These are phyloP conservation scores for Megamerina dolium DNA, from an alignment of 2,888 invertebrate species.

Conservation along the genomic window DNA sequence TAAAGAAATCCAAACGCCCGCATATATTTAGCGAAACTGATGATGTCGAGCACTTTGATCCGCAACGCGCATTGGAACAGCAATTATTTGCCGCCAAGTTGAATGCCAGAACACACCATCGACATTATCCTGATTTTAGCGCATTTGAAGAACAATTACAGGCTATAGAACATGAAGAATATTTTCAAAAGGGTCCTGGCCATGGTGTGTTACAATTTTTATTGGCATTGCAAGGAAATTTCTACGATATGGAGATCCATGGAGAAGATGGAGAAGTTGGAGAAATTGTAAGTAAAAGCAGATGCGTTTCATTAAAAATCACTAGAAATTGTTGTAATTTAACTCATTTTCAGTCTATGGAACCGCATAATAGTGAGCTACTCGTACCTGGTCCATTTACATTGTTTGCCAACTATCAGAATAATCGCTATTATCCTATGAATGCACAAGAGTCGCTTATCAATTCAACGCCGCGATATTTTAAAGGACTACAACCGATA, in stretches of 20 bases:
- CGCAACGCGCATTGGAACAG: conserved; percentile 29
- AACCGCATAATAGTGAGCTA: no score
- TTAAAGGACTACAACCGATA: conserved; percentile 25
- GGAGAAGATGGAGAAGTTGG: no score
- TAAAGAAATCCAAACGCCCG: conserved; percentile 29
- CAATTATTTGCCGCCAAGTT: conserved; percentile 32
- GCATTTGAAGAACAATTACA: conserved; percentile 28
- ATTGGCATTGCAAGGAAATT: conserved; percentile 24
- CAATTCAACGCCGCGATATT: conserved; percentile 23
- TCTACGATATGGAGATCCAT: conserved; percentile 17
- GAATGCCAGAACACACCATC: conserved; percentile 23
- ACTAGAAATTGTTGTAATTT: no score
- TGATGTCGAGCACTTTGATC: conserved; percentile 25
- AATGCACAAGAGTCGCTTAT: conserved; percentile 16
- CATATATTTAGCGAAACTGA: conserved; percentile 12
- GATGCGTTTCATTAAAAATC: no score
- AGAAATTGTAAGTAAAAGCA: no score
- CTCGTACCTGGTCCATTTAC: conserved; percentile 34
- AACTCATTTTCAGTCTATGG: no score
- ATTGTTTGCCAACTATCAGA: conserved; percentile 25
- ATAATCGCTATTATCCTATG: conserved; percentile 26
- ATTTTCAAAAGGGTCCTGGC: conserved; percentile 27
- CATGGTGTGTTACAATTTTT: conserved; percentile 28
- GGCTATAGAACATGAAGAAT: conserved; percentile 21
- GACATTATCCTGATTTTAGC: conserved; percentile 23